Conservation (phyloP, 37 sponge, comb jelly and placozoan genomes). For the Crambe crambe region DNA sequence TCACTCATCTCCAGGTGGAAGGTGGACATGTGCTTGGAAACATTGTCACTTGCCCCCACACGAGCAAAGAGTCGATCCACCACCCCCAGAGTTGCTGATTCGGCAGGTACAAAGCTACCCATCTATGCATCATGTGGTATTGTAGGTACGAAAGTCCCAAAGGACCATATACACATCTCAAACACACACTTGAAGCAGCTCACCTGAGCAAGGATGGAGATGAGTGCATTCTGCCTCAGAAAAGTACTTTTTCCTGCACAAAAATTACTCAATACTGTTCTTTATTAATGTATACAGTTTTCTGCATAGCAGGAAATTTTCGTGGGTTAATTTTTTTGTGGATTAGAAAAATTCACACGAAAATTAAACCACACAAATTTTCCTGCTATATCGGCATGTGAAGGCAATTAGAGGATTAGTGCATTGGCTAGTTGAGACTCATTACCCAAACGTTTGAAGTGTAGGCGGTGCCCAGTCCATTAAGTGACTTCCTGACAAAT, state of each 20-base stretch:
- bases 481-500: too few relatives aligned
- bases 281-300: too few relatives aligned
- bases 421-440: too few relatives aligned
- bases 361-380: too few relatives aligned
- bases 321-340: too few relatives aligned
- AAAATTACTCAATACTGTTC: too few relatives aligned
- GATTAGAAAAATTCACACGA: too few relatives aligned
- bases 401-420: too few relatives aligned
- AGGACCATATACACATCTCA: not conserved
- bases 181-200: not conserved
- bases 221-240: slow-evolving; percentile 83
- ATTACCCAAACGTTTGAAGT: too few relatives aligned
- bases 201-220: slow-evolving; percentile 82
- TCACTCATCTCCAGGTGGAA: slow-evolving; percentile 90
- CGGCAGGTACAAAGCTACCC: slow-evolving; percentile 90
- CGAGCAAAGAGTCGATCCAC: slow-evolving; percentile 88
- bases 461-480: too few relatives aligned
- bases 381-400: too few relatives aligned
- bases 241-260: slow-evolving; percentile 91
- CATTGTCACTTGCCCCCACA: slow-evolving; percentile 87
- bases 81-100: slow-evolving; percentile 63
- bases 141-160: not conserved
- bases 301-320: not conserved
- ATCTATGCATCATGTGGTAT: slow-evolving; percentile 69
- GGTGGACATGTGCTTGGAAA: slow-evolving; percentile 85